Conservation (phyloP, 2,113 vertebrate species). For the Silurus meridionalis region DNA sequence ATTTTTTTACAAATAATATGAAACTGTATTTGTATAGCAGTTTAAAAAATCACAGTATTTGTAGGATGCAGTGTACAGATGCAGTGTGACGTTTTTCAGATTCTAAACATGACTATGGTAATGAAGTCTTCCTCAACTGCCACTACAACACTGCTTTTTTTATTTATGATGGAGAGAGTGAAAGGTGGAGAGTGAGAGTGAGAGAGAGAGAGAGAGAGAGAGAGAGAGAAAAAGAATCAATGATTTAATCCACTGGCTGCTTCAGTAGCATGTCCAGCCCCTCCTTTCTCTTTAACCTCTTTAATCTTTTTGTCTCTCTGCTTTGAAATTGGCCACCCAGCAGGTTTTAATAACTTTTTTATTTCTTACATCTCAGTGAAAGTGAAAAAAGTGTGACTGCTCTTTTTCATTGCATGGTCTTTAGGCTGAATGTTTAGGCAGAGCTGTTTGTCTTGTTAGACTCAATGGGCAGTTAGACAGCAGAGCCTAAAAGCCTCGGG, state of each 20-base stretch:
- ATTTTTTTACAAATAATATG: background rate
- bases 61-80: background rate
- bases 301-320: conserved; percentile 48
- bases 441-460: conserved; percentile 63
- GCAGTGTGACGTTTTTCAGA: conserved; percentile 33
- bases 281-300: conserved; percentile 57
- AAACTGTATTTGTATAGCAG: background rate
- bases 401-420: conserved; percentile 26
- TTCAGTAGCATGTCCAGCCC: conserved; percentile 64
- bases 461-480: conserved; percentile 27
- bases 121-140: conserved; percentile 57
- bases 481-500: conserved; percentile 24
- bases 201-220: background rate
- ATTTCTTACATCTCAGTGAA: conserved; percentile 56
- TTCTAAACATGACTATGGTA: conserved; percentile 52
- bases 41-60: background rate
- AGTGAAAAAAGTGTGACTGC: conserved; percentile 55
- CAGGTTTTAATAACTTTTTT: conserved; percentile 51
- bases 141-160: conserved; percentile 54
- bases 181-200: background rate
- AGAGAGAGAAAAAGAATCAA: conserved; percentile 49
- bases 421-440: conserved; percentile 30
- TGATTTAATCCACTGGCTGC: conserved; percentile 63
- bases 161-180: conserved; percentile 34
- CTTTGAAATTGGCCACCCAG: conserved; percentile 56